Conservation (phyloP, 2,888 invertebrate species). For the Drosophila subsilvestris region DNA sequence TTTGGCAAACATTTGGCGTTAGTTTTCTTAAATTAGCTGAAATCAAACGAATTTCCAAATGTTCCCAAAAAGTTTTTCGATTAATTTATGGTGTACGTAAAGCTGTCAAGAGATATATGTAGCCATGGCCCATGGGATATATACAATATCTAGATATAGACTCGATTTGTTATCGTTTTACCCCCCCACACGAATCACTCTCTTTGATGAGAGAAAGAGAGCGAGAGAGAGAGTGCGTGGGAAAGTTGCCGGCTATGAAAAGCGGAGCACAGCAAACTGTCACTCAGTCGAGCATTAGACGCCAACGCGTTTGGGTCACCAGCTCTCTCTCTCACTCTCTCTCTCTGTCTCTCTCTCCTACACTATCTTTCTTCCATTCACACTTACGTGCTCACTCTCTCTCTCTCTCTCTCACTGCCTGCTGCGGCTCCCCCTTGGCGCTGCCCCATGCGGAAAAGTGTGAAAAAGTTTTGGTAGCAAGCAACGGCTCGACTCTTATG, state of each 20-base stretch:
- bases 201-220: not conserved
- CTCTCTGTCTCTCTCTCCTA: slow-evolving; percentile 15
- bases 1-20: not conserved
- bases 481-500: slow-evolving; percentile 28
- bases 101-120: slow-evolving; percentile 6
- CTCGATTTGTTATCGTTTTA: not conserved
- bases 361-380: slow-evolving; percentile 3
- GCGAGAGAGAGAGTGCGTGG: slow-evolving; percentile 31
- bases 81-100: slow-evolving; percentile 33
- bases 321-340: slow-evolving; percentile 31
- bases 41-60: slow-evolving; percentile 19
- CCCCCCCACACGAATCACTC: not conserved
- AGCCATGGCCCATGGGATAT: slow-evolving; percentile 14
- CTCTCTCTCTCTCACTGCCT: slow-evolving; percentile 3
- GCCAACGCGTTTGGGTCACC: slow-evolving; percentile 69
- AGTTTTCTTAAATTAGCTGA: slow-evolving; percentile 26
- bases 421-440: not conserved
- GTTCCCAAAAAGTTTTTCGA: not conserved
- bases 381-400: slow-evolving; percentile 3
- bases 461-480: slow-evolving; percentile 46
- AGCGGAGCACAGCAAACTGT: slow-evolving; percentile 59
- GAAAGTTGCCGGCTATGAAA: slow-evolving; percentile 68
- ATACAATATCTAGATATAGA: not conserved
- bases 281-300: slow-evolving; percentile 73
- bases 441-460: slow-evolving; percentile 36